Conservation (phyloP, 2,888 invertebrate genomes). For the Mimas tiliae region DNA sequence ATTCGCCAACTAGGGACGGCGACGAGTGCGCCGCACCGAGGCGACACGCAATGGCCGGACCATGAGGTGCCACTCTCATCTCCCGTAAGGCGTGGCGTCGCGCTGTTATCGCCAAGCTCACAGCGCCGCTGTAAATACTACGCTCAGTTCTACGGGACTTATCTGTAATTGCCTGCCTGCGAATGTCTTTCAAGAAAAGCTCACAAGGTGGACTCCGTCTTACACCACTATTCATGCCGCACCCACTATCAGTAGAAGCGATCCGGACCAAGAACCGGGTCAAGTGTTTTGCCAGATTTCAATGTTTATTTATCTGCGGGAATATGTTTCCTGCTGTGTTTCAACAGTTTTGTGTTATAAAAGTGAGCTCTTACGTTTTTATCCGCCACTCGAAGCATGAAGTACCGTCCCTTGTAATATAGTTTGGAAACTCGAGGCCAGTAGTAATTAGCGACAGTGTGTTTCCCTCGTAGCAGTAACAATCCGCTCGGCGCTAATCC, state of each 20-base stretch:
- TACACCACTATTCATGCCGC: slow-evolving; percentile 70
- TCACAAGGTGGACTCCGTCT: slow-evolving; percentile 76
- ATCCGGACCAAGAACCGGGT: slow-evolving; percentile 71
- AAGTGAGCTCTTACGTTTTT: slow-evolving; percentile 91
- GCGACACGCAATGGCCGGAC: no score
- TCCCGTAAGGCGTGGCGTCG: slow-evolving; percentile 28
- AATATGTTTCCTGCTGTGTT: slow-evolving; percentile 35
- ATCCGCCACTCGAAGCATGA: slow-evolving; percentile 97
- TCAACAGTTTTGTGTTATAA: slow-evolving; percentile 18
- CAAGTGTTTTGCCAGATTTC: slow-evolving; percentile 62
- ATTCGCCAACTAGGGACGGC: slow-evolving; percentile 33
- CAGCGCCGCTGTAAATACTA: slow-evolving; percentile 78
- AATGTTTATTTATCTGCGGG: slow-evolving; percentile 60
- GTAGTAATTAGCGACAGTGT: slow-evolving; percentile 98
- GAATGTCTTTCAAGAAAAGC: slow-evolving; percentile 82
- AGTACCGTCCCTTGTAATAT: slow-evolving; percentile 97
- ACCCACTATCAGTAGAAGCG: slow-evolving; percentile 60
- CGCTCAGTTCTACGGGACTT: slow-evolving; percentile 78
- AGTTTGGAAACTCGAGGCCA: slow-evolving; percentile 99
- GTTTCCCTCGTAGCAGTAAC: slow-evolving; percentile 96
- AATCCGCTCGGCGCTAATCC: slow-evolving; percentile 98
- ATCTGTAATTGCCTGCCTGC: slow-evolving; percentile 83
- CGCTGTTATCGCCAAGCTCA: slow-evolving; percentile 62
- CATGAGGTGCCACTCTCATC: neutral
- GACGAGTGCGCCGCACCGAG: slow-evolving; percentile 16